These are phyloP conservation scores for Eulemur albifrons DNA, from an alignment of 2,797 vertebrate genomes.

Conservation along the genomic window DNA sequence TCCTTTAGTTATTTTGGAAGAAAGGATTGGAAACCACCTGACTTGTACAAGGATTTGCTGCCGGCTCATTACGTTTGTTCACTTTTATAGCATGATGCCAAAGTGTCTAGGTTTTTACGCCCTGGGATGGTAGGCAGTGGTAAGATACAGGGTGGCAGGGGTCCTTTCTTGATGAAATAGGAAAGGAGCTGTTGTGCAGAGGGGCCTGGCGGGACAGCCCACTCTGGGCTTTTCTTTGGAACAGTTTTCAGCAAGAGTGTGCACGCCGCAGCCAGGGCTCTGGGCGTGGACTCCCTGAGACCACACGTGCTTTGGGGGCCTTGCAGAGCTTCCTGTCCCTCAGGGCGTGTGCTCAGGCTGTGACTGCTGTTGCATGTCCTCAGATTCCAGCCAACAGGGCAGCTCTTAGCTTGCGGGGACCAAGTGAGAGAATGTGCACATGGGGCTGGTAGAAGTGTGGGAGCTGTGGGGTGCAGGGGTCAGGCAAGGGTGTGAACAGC, in stretches of 20 bases:
- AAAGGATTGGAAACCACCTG: neutral
- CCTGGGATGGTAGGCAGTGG: neutral
- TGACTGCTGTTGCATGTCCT: neutral
- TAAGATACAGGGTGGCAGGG: neutral
- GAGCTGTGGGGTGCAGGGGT: rapidly evolving
- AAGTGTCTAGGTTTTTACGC: too few species aligned
- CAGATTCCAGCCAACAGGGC: neutral
- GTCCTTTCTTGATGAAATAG: neutral
- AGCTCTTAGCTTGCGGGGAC: neutral
- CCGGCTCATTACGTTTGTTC: neutral
- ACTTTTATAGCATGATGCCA: rapidly evolving
- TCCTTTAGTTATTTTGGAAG: too few species aligned
- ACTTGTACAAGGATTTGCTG: neutral
- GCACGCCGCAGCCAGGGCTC: neutral
- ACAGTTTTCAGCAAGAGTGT: too few species aligned
- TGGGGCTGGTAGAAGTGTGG: rapidly evolving
- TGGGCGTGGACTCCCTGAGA: neutral
- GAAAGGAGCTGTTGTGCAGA: neutral
- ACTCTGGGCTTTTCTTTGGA: neutral
- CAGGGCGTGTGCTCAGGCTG: too few species aligned
- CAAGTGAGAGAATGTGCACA: rapidly evolving
- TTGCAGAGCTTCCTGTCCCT: neutral
- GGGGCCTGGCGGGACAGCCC: too few species aligned
- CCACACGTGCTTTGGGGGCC: rapidly evolving
- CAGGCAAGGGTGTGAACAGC: neutral